phyloP scores from a whole-genome alignment of 2,888 invertebrate genomes.

The Seira ritae region DNA sequence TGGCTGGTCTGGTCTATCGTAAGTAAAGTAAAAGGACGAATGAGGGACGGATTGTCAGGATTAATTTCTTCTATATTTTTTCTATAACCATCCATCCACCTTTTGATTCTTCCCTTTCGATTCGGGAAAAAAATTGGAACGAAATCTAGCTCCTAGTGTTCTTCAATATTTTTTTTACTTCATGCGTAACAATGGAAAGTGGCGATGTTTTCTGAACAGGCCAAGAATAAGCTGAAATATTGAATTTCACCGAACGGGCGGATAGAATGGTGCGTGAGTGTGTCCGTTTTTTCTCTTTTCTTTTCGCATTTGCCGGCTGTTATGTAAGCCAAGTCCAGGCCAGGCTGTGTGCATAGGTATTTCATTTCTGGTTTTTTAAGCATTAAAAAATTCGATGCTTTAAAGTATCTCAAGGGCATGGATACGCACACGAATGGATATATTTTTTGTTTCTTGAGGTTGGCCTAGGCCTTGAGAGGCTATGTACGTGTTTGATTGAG shows the following conservation, averaged over 20 bases:
- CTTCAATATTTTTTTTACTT: slow-evolving; percentile 4
- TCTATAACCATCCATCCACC: slow-evolving; percentile 14
- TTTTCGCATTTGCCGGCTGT: slow-evolving; percentile 15
- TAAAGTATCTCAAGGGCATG: slow-evolving; percentile 5
- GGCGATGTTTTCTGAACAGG: background rate
- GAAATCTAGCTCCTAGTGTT: background rate
- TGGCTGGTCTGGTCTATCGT: no score
- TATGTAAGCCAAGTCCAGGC: background rate
- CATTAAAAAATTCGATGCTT: background rate
- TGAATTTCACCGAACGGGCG: slow-evolving; percentile 10
- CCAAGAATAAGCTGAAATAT: background rate
- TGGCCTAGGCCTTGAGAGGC: slow-evolving; percentile 43
- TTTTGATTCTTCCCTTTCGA: background rate
- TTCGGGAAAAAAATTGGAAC: background rate
- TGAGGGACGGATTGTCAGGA: slow-evolving; percentile 46
- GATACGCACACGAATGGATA: slow-evolving; percentile 3
- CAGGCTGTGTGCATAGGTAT: background rate
- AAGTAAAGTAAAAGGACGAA: slow-evolving; percentile 29
- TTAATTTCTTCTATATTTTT: slow-evolving; percentile 34
- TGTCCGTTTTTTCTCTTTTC: slow-evolving; percentile 12
- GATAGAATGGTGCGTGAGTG: slow-evolving; percentile 20
- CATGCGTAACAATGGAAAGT: slow-evolving; percentile 5
- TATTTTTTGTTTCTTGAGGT: slow-evolving; percentile 15
- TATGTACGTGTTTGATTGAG: background rate
- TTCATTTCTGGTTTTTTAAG: background rate